phyloP scores from a whole-genome alignment of 53 echinoderm and acorn worm species.

The Stichopus horrens region DNA sequence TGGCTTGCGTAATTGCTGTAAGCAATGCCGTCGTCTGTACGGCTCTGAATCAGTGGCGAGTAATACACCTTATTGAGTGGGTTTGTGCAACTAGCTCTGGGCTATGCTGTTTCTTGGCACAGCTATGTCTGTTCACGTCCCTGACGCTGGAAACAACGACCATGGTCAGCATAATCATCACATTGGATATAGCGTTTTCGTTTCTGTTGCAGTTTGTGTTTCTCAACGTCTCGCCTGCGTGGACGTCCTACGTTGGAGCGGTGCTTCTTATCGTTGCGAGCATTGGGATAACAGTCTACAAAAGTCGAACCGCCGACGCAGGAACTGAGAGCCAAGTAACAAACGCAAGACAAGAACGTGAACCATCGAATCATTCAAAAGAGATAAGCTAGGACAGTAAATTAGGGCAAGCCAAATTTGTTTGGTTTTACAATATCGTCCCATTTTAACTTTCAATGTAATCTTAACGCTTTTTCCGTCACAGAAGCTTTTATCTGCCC shows the following conservation, averaged over 20 bases:
- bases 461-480: no score
- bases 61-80: not conserved
- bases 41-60: not conserved
- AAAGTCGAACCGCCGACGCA: not conserved
- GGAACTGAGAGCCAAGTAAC: no score
- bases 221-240: not conserved
- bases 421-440: no score
- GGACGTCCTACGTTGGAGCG: slow-evolving; percentile 31
- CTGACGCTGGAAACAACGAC: slow-evolving; percentile 1
- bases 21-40: not conserved
- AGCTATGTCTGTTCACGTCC: not conserved
- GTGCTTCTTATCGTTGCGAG: not conserved
- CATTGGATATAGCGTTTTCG: not conserved
- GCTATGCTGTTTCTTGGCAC: not conserved
- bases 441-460: no score
- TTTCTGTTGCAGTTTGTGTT: slow-evolving; percentile 27
- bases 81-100: not conserved
- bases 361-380: no score
- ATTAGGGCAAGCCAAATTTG: no score
- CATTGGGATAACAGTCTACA: not conserved
- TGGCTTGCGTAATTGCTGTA: not conserved
- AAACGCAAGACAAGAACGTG: no score
- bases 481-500: no score
- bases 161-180: not conserved
- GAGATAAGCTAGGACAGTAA: no score